A percentile compares a stretch with the other conserved stretches of the same genome.
Conservation (phyloP, 2,113 vertebrate genomes). For the Epinephelus cyanopodus region DNA sequence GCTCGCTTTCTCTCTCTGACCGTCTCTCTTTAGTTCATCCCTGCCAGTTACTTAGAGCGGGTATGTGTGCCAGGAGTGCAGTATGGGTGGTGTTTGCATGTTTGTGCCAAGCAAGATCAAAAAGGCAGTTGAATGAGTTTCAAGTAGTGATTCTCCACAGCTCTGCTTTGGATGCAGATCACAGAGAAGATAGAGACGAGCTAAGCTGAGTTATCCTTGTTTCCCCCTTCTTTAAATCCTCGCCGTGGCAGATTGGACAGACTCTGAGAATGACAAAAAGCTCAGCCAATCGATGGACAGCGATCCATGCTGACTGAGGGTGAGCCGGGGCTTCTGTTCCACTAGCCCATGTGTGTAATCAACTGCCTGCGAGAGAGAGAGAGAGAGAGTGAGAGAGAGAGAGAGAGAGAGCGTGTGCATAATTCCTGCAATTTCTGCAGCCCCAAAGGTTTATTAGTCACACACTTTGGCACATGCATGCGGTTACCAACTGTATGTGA, state of each 20-base stretch:
- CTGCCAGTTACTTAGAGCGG: constrained; percentile 53
- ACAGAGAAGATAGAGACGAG: constrained; percentile 66
- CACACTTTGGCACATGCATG: neutral
- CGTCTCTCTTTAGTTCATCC: constrained; percentile 12
- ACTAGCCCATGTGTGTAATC: constrained; percentile 31
- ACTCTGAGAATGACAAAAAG: constrained; percentile 63
- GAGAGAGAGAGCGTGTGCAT: neutral
- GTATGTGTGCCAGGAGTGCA: constrained; percentile 58
- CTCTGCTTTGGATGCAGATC: constrained; percentile 73
- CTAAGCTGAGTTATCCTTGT: constrained; percentile 69
- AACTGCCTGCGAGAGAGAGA: neutral
- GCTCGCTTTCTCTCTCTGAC: neutral
- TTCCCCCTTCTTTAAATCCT: constrained; percentile 54
- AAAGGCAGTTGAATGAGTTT: constrained; percentile 68
- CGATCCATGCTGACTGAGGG: constrained; percentile 51
- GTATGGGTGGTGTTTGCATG: constrained; percentile 54
- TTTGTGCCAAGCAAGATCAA: constrained; percentile 70
- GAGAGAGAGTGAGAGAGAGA: too few species aligned
- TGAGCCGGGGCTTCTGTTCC: constrained; percentile 23
- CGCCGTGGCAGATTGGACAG: constrained; percentile 56
- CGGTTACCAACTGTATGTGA: neutral
- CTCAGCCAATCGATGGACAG: constrained; percentile 67
- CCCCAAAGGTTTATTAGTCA: constrained; percentile 14
- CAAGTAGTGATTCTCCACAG: constrained; percentile 70
- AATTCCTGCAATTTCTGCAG: constrained; percentile 2